Evolutionary conservation across 2,888 invertebrate genomes (phyloP).

Genomic region (Fragum whitleyi): DNA sequence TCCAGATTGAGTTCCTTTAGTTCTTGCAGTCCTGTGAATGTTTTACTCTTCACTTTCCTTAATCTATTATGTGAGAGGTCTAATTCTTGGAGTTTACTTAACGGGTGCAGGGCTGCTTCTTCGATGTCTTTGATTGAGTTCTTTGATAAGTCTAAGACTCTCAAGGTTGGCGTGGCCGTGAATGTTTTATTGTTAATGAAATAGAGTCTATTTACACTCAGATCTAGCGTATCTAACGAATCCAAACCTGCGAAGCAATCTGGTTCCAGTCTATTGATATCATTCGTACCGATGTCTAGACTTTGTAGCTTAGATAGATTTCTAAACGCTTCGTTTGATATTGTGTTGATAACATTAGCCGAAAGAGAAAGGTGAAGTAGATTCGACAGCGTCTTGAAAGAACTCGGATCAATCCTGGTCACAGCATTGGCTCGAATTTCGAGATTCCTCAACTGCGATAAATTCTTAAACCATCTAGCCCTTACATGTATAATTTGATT

Average conservation of each 20-base stretch:
- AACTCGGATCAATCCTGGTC: slow-evolving; percentile 62
- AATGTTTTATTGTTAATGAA: slow-evolving; percentile 67
- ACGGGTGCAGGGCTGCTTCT: slow-evolving; percentile 59
- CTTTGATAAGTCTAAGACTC: slow-evolving; percentile 66
- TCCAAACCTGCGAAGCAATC: slow-evolving; percentile 65
- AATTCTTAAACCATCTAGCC: slow-evolving; percentile 67
- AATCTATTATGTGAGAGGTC: slow-evolving; percentile 74
- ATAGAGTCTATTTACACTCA: slow-evolving; percentile 68
- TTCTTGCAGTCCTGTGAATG: slow-evolving; percentile 70
- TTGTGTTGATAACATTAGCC: slow-evolving; percentile 65
- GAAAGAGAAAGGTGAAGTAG: slow-evolving; percentile 67
- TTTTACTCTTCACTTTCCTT: slow-evolving; percentile 62
- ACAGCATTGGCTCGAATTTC: slow-evolving; percentile 70
- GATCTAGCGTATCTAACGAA: slow-evolving; percentile 65
- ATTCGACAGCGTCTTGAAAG: slow-evolving; percentile 64
- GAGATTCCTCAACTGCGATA: slow-evolving; percentile 60
- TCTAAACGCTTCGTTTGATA: slow-evolving; percentile 87
- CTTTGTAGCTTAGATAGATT: slow-evolving; percentile 81
- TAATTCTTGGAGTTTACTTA: slow-evolving; percentile 60
- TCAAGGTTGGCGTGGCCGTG: slow-evolving; percentile 48
- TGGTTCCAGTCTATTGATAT: slow-evolving; percentile 67
- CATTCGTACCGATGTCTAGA: slow-evolving; percentile 73
- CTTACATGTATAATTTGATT: slow-evolving; percentile 66
- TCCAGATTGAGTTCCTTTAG: slow-evolving; percentile 72
- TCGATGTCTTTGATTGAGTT: slow-evolving; percentile 68